Percentiles rank a stretch among this genome's conserved stretches.
These are phyloP conservation scores for Mylabris sibirica DNA, from an alignment of 2,888 invertebrate genomes.

Conservation along the genomic window DNA sequence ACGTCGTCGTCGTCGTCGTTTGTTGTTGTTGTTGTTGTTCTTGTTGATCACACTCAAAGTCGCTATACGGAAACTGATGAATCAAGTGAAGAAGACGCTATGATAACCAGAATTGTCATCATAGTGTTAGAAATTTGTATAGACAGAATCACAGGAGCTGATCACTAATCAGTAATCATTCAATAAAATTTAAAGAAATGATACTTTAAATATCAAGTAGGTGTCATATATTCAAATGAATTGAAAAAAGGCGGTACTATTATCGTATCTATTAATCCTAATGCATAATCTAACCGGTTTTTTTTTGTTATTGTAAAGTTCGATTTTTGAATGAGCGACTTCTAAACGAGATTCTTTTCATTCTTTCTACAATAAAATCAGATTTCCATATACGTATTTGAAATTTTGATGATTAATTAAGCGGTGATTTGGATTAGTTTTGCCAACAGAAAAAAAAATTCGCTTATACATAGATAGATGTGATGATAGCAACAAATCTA, in stretches of 20 bases:
- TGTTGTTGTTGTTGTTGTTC: not conserved
- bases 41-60: not conserved
- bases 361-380: not conserved
- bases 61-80: not conserved
- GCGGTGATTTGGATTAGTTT: not conserved
- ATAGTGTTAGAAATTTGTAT: too few species aligned
- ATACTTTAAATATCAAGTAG: not conserved
- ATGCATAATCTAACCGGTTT: constrained; percentile 6
- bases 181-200: not conserved
- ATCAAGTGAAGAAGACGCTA: not conserved
- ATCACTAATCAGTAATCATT: not conserved
- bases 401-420: not conserved
- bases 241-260: not conserved
- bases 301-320: not conserved
- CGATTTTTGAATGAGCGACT: not conserved
- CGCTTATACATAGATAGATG: not conserved
- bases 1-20: not conserved
- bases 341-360: not conserved
- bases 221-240: not conserved
- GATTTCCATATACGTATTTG: not conserved
- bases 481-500: not conserved
- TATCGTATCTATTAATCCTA: constrained; percentile 10
- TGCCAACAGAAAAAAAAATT: not conserved
- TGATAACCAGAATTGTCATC: not conserved
- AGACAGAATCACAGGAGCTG: not conserved